Conservation (phyloP, 2,888 invertebrate genomes). For the Dromius quadrimaculatus region DNA sequence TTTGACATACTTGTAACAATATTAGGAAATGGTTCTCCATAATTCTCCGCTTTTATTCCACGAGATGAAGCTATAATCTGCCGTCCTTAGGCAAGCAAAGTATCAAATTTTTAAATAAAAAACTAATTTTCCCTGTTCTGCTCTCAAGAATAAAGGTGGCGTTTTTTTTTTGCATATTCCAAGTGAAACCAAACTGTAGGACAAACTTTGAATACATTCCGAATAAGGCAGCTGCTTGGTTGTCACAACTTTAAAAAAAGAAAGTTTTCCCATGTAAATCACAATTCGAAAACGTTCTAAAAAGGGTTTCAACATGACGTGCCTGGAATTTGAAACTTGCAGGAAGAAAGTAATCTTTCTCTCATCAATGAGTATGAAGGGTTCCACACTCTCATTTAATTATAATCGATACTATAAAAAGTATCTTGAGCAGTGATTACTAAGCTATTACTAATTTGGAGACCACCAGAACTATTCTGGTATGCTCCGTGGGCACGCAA, state of each 20-base stretch:
- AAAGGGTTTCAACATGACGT: conserved; percentile 16
- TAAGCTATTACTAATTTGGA: too few species aligned
- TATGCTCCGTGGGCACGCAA: too few species aligned
- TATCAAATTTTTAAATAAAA: conserved; percentile 45
- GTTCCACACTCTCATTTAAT: too few species aligned
- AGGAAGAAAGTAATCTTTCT: too few species aligned
- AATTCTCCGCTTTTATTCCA: conserved; percentile 26
- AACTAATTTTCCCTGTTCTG: conserved; percentile 43
- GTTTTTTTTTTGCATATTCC: too few species aligned
- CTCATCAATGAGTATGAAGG: too few species aligned
- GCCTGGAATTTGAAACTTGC: conserved; percentile 37
- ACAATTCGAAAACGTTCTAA: conserved; percentile 23
- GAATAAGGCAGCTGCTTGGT: conserved; percentile 25
- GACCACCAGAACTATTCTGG: too few species aligned
- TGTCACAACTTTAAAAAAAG: conserved; percentile 14
- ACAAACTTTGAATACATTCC: conserved; percentile 37
- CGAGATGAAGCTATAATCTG: conserved; percentile 22
- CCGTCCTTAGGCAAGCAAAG: conserved; percentile 9
- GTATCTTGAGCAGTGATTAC: too few species aligned
- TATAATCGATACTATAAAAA: too few species aligned
- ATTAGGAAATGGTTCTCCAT: too few species aligned
- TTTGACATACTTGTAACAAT: too few species aligned
- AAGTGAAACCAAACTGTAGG: conserved; percentile 14
- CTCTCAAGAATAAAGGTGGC: too few species aligned
- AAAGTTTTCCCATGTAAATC: conserved; percentile 43